Base-by-base conservation (phyloP, 2,113 vertebrate genomes). In the Neotragus moschatus region DNA sequence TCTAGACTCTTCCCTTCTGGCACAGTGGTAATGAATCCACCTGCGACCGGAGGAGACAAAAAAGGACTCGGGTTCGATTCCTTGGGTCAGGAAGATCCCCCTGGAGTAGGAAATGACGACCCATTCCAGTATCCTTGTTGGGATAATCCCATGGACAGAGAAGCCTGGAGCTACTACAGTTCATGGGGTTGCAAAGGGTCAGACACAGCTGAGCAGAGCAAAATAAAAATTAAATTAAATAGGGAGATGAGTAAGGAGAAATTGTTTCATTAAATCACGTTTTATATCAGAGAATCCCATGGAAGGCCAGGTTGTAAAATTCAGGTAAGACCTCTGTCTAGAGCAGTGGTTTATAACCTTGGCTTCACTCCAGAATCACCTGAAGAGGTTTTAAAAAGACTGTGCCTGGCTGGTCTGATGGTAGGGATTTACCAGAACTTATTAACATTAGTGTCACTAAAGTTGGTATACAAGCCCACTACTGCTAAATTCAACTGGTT, bases 401-500 rank as follows among this genome's bases (percentile, higher is more conserved):
- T 33, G 12, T 49, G 26, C 66, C 30, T 91, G 97, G 97, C 96
- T 97, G 98, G 98, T 99, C 98, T 66, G 98, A 98, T 91, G 61
- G 98, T 33, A 98, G 98, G 98, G 98, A 98, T 91, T 94, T 75
- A 84, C 30, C 88, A 97, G 96, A 98, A 98, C 90, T 97, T 96
- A 97, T 95, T 96, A 94, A 95, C 90, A 91, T 97, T 98, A 98
- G 98, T 97, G 49, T 97, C 95, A 89, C 94, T 98, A 97, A 98
- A 95, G 98, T 97, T 96, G 97, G 91, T 97, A 90, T 98, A 55
- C 98, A 98, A 95, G 91, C 94, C 97, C 66, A 95, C 97, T 97
- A 98, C 98, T 98, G 66, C 98, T 97, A 89, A 94, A 93, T 43
- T 98, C 90, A 98, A 99, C 98, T 98, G 96, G 98, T 97, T 98